phyloP scores from a whole-genome alignment of 2,888 invertebrate species.

The Cerastis rubricosa region DNA sequence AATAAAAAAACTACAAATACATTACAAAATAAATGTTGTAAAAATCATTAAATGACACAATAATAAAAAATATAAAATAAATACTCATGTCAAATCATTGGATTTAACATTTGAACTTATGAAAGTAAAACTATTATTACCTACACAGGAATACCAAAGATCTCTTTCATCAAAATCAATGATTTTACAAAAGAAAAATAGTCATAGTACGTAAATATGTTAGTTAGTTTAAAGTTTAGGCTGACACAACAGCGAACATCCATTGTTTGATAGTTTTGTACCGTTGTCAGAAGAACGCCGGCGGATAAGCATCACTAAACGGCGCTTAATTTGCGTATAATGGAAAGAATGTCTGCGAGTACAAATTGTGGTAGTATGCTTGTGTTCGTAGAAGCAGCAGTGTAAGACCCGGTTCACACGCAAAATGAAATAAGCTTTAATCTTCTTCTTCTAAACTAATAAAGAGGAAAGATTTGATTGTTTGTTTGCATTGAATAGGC shows the following conservation, averaged over 20 bases:
- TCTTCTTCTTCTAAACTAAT: too few species aligned
- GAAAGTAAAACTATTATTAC: background rate
- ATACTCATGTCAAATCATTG: too few species aligned
- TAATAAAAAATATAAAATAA: too few species aligned
- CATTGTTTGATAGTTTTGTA: conserved; percentile 34
- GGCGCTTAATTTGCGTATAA: conserved; percentile 50
- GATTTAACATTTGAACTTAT: background rate
- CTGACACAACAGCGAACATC: conserved; percentile 4
- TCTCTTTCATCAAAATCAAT: too few species aligned
- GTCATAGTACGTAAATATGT: background rate
- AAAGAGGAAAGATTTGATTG: too few species aligned
- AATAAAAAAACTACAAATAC: too few species aligned
- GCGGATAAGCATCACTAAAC: conserved; percentile 24
- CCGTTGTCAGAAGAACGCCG: conserved; percentile 37
- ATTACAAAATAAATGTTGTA: too few species aligned
- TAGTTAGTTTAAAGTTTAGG: background rate
- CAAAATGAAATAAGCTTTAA: background rate
- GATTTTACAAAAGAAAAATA: background rate
- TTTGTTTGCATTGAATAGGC: too few species aligned
- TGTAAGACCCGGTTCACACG: background rate
- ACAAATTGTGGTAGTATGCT: background rate
- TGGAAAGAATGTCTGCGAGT: conserved; percentile 28
- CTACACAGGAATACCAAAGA: background rate
- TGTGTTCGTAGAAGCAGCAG: background rate
- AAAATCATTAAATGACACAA: too few species aligned